phyloP scores from a whole-genome alignment of 2,888 invertebrate species.

The Augochlorella aurata region DNA sequence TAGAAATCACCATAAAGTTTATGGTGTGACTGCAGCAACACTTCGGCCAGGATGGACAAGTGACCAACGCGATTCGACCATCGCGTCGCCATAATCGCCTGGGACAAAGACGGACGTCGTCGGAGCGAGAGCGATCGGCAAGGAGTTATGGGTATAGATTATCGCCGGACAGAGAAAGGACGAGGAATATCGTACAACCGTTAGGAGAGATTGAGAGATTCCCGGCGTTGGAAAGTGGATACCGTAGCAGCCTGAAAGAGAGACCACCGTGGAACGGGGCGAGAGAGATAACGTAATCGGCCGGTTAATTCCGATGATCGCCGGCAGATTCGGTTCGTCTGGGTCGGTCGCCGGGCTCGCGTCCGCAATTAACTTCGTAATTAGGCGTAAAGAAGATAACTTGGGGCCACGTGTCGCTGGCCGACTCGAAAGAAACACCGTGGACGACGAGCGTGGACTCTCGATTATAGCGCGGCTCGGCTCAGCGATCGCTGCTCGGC shows the following conservation, averaged over 20 bases:
- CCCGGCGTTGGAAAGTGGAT: slow-evolving; percentile 48
- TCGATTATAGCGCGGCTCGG: slow-evolving; percentile 39
- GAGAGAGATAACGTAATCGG: slow-evolving; percentile 58
- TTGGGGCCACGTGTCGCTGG: slow-evolving; percentile 21
- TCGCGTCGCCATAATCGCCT: background rate
- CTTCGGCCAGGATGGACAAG: background rate
- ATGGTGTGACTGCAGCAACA: background rate
- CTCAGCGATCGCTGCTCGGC: background rate
- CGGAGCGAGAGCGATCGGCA: slow-evolving; percentile 26
- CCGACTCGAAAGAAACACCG: slow-evolving; percentile 8
- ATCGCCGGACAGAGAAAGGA: slow-evolving; percentile 53
- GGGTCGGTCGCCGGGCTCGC: slow-evolving; percentile 16
- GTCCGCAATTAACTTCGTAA: slow-evolving; percentile 62
- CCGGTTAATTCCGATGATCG: slow-evolving; percentile 63
- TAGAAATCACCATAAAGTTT: background rate
- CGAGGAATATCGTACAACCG: slow-evolving; percentile 58
- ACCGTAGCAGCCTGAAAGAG: slow-evolving; percentile 7
- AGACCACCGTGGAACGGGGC: background rate
- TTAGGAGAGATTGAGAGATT: slow-evolving; percentile 68
- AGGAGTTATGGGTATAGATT: slow-evolving; percentile 66
- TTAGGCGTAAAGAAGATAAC: slow-evolving; percentile 68
- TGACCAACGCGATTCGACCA: background rate
- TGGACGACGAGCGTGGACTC: slow-evolving; percentile 24
- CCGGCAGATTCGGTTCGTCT: slow-evolving; percentile 22
- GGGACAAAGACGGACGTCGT: slow-evolving; percentile 7